These are phyloP conservation scores for Lithobates sylvaticus DNA, from an alignment of 2,797 vertebrate genomes.

Conservation along the genomic window DNA sequence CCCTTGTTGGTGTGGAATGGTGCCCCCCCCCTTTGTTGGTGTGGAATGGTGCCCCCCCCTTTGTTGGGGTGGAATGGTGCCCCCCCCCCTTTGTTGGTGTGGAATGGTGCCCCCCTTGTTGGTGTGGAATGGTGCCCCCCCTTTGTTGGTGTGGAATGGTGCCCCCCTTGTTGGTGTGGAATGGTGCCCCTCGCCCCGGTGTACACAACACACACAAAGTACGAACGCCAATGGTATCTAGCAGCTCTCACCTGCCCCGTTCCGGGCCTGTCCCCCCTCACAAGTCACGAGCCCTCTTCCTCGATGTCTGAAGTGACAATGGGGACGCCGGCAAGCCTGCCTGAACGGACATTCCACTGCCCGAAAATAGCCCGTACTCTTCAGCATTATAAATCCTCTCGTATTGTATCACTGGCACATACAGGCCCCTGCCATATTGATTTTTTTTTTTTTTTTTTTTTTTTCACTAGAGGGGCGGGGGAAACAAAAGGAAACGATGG, in stretches of 20 bases:
- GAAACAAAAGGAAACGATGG: not conserved
- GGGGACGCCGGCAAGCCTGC: constrained; percentile 86
- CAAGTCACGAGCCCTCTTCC: constrained; percentile 43
- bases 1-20: too few relatives aligned
- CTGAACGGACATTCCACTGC: constrained; percentile 92
- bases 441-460: not conserved
- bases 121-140: too few relatives aligned
- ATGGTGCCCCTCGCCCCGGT: too few relatives aligned
- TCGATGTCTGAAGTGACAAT: constrained; percentile 95
- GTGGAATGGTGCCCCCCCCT: too few relatives aligned
- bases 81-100: too few relatives aligned
- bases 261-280: not conserved
- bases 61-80: too few relatives aligned
- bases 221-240: not conserved
- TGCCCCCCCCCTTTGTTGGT: too few relatives aligned
- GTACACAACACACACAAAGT: too few relatives aligned
- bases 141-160: too few relatives aligned
- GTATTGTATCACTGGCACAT: constrained; percentile 41
- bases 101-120: too few relatives aligned
- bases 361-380: constrained; percentile 94
- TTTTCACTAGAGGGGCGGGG: not conserved
- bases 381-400: constrained; percentile 82
- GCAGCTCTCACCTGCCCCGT: constrained; percentile 4
- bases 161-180: too few relatives aligned
- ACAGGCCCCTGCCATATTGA: constrained; percentile 69